Evolutionary conservation across 1,140 invertebrate genomes (phyloP), one percentile per base, ranked within the genome.

Genomic region (Neodiprion pinetum): DNA sequence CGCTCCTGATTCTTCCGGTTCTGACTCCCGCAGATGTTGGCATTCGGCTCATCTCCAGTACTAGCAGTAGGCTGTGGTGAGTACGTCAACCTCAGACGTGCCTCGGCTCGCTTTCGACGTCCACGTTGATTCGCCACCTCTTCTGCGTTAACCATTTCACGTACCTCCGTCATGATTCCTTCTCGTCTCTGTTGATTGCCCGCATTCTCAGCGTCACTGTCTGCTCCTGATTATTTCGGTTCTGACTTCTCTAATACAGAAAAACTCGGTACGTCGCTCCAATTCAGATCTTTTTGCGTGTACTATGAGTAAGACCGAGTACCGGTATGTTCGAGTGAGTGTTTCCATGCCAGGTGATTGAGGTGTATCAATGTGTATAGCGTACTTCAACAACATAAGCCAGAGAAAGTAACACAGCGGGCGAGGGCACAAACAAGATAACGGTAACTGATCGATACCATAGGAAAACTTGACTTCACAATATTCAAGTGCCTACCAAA

Each of bases 91-190:
- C 17, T 17, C 17, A 17, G 17, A 17, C 17, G 17, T 17, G 17
- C 17, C 17, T 17, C 17, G 17, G 17, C 17, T 17, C 17, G 17
- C 17, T 17, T 17, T 17, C 17, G 17, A 14, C 74, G 72, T 73
- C 72, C 72, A 12, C 11, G 10, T 11, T 47, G 74, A 73, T 40
- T 28, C 75, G 3, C 53, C 73, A n/a, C 49, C 61, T 21, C 11
- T 50, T 14, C 73, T 72, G 72, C 74, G 65, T 50, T 74, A 77
- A 61, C 72, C 76, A 7, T 75, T 67, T 47, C 74, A 77, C 70
- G 10, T 74, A 2, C 71, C 50, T 1, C 9, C 75, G 73, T 61
- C 72, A 11, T n/a, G n/a, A 61, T 11, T 11, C 10, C 53, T 61
- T 61, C 53, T 11, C n/a, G 53, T 11, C n/a, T 11, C 53, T 11